Percentiles rank a stretch among this genome's conserved stretches.
These are phyloP conservation scores for Grallaria varia DNA, from an alignment of 2,113 vertebrate genomes.

Conservation along the genomic window DNA sequence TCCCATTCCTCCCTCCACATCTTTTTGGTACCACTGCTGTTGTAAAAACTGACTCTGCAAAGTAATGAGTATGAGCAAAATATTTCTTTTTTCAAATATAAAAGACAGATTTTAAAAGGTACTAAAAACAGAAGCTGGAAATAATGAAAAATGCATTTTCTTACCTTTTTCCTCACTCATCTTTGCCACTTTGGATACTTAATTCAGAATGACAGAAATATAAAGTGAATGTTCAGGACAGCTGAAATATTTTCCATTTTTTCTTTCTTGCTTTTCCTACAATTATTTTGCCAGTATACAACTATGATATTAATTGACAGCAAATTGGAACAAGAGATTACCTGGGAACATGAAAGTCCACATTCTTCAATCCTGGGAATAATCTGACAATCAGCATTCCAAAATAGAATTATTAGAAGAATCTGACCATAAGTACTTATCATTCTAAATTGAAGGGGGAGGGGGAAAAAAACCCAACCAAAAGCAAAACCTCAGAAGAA, in stretches of 20 bases:
- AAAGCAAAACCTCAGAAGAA: conserved; percentile 29
- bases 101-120: neutral
- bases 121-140: neutral
- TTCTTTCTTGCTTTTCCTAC: neutral
- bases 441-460: conserved; percentile 24
- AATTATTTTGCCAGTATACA: neutral
- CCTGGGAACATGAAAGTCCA: conserved; percentile 70
- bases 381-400: conserved; percentile 53
- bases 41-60: neutral
- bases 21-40: neutral
- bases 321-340: conserved; percentile 43
- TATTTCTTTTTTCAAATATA: neutral
- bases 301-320: neutral
- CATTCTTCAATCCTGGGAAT: conserved; percentile 72
- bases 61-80: neutral
- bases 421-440: conserved; percentile 20
- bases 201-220: neutral
- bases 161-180: neutral
- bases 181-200: neutral
- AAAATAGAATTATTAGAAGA: conserved; percentile 46
- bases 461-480: neutral
- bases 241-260: neutral
- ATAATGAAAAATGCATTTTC: neutral
- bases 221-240: neutral
- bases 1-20: neutral